Evolutionary conservation across 1,140 invertebrate species (phyloP), one percentile per base, ranked within the genome.

Genomic region (Lineus longissimus): DNA sequence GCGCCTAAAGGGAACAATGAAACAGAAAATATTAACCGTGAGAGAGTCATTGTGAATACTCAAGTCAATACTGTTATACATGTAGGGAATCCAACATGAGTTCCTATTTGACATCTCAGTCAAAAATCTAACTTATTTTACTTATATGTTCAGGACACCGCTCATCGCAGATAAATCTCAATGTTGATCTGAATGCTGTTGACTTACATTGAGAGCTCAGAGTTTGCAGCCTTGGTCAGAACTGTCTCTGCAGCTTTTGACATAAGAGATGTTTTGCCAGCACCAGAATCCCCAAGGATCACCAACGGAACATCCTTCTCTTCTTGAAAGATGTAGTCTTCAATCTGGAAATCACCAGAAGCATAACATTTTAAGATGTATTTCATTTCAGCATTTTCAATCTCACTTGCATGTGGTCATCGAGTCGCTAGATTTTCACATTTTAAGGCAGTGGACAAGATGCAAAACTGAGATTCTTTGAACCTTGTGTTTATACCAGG

Each of bases 201-300:
- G 11, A 43, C 40, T 13, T 43, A 51, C 47, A 19, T 6, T 51
- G 56, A 25, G 7, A 59, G 17, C 2, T 47, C 36, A 7, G 23
- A 22, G 11, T 22, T 22, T n/a, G 27, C 25, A 13, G 62, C 62
- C 36, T 60, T 45, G 27, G 22, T 45, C 19, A 45, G 30, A 9
- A 43, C 30, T n/a, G 25, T 25, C n/a, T 65, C 59, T 1, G 59
- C 67, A 6, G 51, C 47, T 27, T 55, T 65, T 22, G 59, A 57
- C 59, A 68, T 62, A 25, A 68, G 31, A 11, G 59, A 66, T 0
- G 67, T 62, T 43, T 68, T 68, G 9, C 67, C 67, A 15, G 60
- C 43, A 17, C 67, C 67, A 7, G 63, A 23, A 9, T 59, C 43
- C 13, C 67, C 67, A 11, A 68, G 15, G n/a, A 68, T 11, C 23